A percentile compares a stretch with the other conserved stretches of the same genome.
phyloP scores from a whole-genome alignment of 2,888 invertebrate species.

The Chrysolina haemoptera region DNA sequence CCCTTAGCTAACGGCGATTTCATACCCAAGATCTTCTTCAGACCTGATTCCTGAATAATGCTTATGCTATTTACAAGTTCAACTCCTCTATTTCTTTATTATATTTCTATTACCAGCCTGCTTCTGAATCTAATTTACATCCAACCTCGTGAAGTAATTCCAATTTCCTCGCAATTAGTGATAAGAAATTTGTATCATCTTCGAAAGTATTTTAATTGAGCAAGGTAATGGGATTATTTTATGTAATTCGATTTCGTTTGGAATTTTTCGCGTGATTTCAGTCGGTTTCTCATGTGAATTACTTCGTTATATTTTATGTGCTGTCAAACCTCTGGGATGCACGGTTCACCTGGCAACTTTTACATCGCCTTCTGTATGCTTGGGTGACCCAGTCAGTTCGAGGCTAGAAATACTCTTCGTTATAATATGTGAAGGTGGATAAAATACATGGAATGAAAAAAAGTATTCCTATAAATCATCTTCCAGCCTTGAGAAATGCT shows the following conservation, averaged over 20 bases:
- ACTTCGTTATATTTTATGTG: slow-evolving; percentile 18
- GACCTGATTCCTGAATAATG: too few relatives aligned
- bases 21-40: too few relatives aligned
- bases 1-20: too few relatives aligned
- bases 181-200: not conserved
- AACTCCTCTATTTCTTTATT: not conserved
- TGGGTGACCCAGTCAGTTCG: slow-evolving; percentile 10
- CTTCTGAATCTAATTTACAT: not conserved
- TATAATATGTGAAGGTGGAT: slow-evolving; percentile 4
- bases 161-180: slow-evolving; percentile 1
- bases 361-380: slow-evolving; percentile 14
- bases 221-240: slow-evolving; percentile 16
- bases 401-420: not conserved
- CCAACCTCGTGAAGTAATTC: not conserved
- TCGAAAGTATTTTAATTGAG: not conserved
- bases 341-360: not conserved
- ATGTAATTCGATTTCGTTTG: not conserved
- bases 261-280: slow-evolving; percentile 12
- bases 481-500: too few relatives aligned
- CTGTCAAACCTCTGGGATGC: not conserved
- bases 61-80: too few relatives aligned
- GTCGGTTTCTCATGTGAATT: slow-evolving; percentile 16
- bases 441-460: not conserved
- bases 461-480: not conserved
- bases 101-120: too few relatives aligned